Percentiles rank a stretch among this genome's conserved stretches.
These are phyloP conservation scores for Anagrus nilaparvatae DNA, from an alignment of 1,140 invertebrate species.

Conservation along the genomic window DNA sequence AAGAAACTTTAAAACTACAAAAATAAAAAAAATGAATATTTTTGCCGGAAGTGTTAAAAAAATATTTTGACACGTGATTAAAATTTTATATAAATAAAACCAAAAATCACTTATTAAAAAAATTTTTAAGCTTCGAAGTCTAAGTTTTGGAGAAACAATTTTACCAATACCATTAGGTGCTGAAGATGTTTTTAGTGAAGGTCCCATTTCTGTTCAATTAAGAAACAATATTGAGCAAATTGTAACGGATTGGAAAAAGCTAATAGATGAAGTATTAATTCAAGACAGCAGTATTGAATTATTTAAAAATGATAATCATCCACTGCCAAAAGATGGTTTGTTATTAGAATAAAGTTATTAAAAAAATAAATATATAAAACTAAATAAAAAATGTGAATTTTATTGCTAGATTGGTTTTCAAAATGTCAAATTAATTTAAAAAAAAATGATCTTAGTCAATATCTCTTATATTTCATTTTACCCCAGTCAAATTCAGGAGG, in stretches of 20 bases:
- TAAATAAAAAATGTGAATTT: not conserved
- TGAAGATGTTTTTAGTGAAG: slow-evolving; percentile 54
- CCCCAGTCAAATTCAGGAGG: too few species aligned
- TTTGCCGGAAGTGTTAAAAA: too few species aligned
- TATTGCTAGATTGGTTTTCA: not conserved
- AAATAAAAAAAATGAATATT: too few species aligned
- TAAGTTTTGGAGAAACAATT: slow-evolving; percentile 53
- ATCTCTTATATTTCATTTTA: not conserved
- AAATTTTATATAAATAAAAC: not conserved
- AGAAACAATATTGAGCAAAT: slow-evolving; percentile 68
- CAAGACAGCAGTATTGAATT: slow-evolving; percentile 58
- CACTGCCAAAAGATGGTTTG: slow-evolving; percentile 53
- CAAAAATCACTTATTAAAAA: not conserved
- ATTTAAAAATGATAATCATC: slow-evolving; percentile 50
- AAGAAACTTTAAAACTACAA: too few species aligned
- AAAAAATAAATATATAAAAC: not conserved
- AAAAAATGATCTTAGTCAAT: slow-evolving; percentile 14
- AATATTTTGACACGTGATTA: too few species aligned
- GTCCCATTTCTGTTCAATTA: slow-evolving; percentile 39
- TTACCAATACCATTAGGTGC: slow-evolving; percentile 70
- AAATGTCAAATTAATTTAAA: slow-evolving; percentile 6
- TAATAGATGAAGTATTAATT: slow-evolving; percentile 66
- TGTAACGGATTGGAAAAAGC: slow-evolving; percentile 72
- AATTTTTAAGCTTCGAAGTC: slow-evolving; percentile 51
- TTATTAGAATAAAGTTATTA: slow-evolving; percentile 1